Base-by-base conservation (phyloP, 2,888 invertebrate genomes). In the Scrobipalpa atriplicella region DNA sequence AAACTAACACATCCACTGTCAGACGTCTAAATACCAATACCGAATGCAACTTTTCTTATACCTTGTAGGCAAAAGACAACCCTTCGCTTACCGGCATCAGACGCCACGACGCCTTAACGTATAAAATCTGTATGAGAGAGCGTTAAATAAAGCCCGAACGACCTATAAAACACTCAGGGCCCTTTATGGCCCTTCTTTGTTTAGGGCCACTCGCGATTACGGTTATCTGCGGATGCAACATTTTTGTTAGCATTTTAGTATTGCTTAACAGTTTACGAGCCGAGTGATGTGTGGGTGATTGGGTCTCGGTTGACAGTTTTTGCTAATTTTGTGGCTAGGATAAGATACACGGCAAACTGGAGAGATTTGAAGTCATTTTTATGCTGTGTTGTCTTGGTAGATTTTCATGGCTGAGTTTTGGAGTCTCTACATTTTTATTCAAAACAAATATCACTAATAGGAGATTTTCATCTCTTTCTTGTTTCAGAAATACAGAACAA, bases 61-160 rank as follows among this genome's bases (percentile, higher is more conserved):
- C 16, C n/a, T n/a, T 16, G 47, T n/a, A 21, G 19, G 3, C n/a
- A 36, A 1, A 13, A 61, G 19, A 16, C 16, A 61, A 58, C 39
- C 41, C 61, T 41, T 77, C 19, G 39, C 19, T 19, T 61, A 1
- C 61, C 41, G 39, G 41, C 74, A 74, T 80, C 82, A 86, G 83
- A 81, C 85, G 76, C 72, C 77, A 76, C 77, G 84, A 83, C 85
- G 85, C 80, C 85, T 56, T 16, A 80, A 82, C 78, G 82, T 85
- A 89, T 87, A 90, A 89, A 90, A 90, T 90, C 89, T 84, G 85
- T 87, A 89, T 84, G 83, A 79, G 80, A 75, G 82, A 78, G 80
- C 86, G 87, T 90, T 86, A 87, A 90, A 87, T 89, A 89, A 89
- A 89, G 83, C 86, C 83, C 82, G 78, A 84, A 87, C 80, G 85